These are phyloP conservation scores for Drosophila kanekoi DNA, from an alignment of 2,888 invertebrate species.

Conservation along the genomic window DNA sequence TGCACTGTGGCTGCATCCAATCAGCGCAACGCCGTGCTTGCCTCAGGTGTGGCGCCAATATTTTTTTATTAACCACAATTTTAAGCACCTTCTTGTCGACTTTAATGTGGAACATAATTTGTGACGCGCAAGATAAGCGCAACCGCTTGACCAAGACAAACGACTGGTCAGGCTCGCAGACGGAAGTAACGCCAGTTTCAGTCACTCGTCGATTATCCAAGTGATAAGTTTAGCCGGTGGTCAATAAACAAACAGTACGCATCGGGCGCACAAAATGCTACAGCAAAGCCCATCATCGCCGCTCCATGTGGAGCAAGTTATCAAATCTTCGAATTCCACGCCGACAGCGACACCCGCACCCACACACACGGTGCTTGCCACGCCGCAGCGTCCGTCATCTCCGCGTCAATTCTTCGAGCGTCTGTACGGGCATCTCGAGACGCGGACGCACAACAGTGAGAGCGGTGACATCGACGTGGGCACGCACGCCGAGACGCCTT, in stretches of 20 bases:
- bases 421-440: constrained; percentile 91
- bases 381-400: constrained; percentile 88
- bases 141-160: constrained; percentile 55
- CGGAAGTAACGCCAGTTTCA: constrained; percentile 58
- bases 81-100: constrained; percentile 51
- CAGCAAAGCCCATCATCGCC: constrained; percentile 38
- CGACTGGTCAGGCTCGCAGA: constrained; percentile 22
- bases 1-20: constrained; percentile 37
- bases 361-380: constrained; percentile 17
- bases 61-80: constrained; percentile 56
- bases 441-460: constrained; percentile 64
- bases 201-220: constrained; percentile 65
- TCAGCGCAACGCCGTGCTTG: constrained; percentile 19
- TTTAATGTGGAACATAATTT: constrained; percentile 59
- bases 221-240: constrained; percentile 57
- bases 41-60: constrained; percentile 36
- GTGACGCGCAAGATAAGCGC: constrained; percentile 37
- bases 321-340: constrained; percentile 33
- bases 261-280: constrained; percentile 46
- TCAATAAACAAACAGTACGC: no score
- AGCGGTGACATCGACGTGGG: constrained; percentile 71
- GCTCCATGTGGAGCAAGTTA: constrained; percentile 19
- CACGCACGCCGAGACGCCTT: constrained; percentile 72
- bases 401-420: constrained; percentile 93
- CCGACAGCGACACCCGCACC: constrained; percentile 21